These are phyloP conservation scores for Takifugu rubripes DNA, from an alignment of 2,797 vertebrate species.

Conservation along the genomic window DNA sequence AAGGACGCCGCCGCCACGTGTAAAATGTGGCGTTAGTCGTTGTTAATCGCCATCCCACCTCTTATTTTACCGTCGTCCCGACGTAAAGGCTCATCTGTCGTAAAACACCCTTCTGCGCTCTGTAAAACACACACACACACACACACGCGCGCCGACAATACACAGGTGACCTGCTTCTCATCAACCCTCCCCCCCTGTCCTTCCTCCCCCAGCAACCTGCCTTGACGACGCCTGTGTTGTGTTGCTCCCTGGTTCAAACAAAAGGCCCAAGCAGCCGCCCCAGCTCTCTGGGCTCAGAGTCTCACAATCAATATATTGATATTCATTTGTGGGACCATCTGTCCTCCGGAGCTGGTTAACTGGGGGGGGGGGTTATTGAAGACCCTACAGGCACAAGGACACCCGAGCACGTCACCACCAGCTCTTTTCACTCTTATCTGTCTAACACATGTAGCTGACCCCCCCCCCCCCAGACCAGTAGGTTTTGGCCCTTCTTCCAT, in stretches of 20 bases:
- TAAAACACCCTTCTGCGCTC: slow-evolving; percentile 2
- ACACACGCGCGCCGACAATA: slow-evolving; percentile 39
- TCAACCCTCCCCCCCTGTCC: slow-evolving; percentile 48
- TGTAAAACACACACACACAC: slow-evolving; percentile 10
- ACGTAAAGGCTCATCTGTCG: neutral
- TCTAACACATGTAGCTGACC: no score
- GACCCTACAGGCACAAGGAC: neutral
- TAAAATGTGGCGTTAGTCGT: no score
- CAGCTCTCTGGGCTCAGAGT: slow-evolving; percentile 10
- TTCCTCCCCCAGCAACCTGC: slow-evolving; percentile 64
- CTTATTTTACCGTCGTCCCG: neutral
- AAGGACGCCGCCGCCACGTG: no score
- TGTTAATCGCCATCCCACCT: neutral
- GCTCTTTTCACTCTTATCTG: no score
- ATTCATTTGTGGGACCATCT: slow-evolving; percentile 44
- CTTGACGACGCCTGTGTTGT: slow-evolving; percentile 75
- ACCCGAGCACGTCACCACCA: no score
- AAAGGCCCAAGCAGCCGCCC: slow-evolving; percentile 42
- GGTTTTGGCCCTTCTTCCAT: no score
- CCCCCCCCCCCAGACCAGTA: no score
- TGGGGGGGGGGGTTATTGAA: slow-evolving; percentile 6
- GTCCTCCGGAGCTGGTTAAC: slow-evolving; percentile 22
- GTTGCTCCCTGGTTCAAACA: slow-evolving; percentile 67
- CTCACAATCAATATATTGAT: slow-evolving; percentile 52
- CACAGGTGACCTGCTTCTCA: slow-evolving; percentile 79